A percentile compares a stretch with the other conserved stretches of the same genome.
These are phyloP conservation scores for Macrosoma leucophasiata DNA, from an alignment of 2,888 invertebrate genomes.

Conservation along the genomic window DNA sequence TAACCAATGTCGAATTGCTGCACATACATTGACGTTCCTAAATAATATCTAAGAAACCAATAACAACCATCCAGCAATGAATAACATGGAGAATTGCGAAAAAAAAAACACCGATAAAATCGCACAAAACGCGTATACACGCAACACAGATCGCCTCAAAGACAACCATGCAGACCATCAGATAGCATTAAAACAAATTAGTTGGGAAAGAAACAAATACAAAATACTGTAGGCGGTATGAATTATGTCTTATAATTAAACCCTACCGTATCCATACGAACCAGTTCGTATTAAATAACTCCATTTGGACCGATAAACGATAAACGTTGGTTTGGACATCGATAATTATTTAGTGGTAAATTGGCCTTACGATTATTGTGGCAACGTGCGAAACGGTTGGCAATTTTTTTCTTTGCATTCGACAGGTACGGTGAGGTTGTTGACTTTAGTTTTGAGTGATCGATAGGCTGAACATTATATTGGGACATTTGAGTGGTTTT, in stretches of 20 bases:
- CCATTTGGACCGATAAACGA: constrained; percentile 42
- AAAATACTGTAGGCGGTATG: constrained; percentile 31
- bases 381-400: constrained; percentile 10
- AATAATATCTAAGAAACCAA: neutral
- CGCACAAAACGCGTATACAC: neutral
- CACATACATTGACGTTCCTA: neutral
- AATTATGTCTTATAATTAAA: constrained; percentile 66
- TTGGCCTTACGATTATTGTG: constrained; percentile 47
- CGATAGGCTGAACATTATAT: no score
- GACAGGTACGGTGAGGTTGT: constrained; percentile 21
- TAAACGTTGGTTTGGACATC: constrained; percentile 44
- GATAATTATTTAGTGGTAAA: constrained; percentile 57
- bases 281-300: constrained; percentile 35
- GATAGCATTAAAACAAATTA: constrained; percentile 63
- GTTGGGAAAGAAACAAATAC: constrained; percentile 52
- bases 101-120: neutral
- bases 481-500: no score
- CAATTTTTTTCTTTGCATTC: no score
- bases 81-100: neutral
- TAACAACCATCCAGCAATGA: neutral
- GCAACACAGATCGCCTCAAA: constrained; percentile 12
- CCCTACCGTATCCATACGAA: constrained; percentile 41
- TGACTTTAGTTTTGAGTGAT: no score
- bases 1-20: neutral
- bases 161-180: constrained; percentile 32